A percentile compares a stretch with the other conserved stretches of the same genome.
Conservation (phyloP, 1,140 invertebrate species). For the Macrobrachium rosenbergii region DNA sequence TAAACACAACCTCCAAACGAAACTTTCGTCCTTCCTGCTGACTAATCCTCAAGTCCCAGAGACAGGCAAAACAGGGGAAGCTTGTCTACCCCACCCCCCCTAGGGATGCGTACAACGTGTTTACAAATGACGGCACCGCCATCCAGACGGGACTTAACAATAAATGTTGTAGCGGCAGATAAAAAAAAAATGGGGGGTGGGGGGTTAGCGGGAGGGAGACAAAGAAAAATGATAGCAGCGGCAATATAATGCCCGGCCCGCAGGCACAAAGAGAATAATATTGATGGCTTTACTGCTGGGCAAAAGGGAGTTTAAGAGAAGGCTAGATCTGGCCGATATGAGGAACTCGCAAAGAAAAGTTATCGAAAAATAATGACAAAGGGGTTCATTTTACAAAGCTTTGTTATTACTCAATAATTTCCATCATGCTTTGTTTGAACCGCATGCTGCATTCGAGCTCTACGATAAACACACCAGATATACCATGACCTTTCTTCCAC, state of each 20-base stretch:
- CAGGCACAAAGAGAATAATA: constrained; percentile 52
- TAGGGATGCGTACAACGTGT: constrained; percentile 19
- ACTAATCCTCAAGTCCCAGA: not conserved
- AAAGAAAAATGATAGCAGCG: constrained; percentile 50
- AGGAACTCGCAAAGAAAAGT: not conserved
- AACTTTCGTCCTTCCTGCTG: not conserved
- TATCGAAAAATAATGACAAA: constrained; percentile 3
- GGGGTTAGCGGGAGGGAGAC: constrained; percentile 3
- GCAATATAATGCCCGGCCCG: constrained; percentile 32
- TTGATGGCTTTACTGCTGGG: constrained; percentile 35
- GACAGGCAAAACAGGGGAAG: not conserved
- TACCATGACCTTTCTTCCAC: too few species aligned
- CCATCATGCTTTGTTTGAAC: too few species aligned
- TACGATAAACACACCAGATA: too few species aligned
- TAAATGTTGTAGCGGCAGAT: constrained; percentile 33
- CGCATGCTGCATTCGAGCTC: too few species aligned
- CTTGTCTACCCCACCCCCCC: not conserved
- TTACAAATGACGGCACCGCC: constrained; percentile 39
- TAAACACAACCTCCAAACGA: too few species aligned
- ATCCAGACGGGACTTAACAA: constrained; percentile 38
- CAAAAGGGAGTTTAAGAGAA: constrained; percentile 24
- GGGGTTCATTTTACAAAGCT: not conserved
- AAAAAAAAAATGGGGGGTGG: not conserved
- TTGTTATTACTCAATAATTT: too few species aligned
- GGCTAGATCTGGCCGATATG: not conserved